Evolutionary conservation across 2,797 vertebrate genomes (phyloP).

Genomic region (Alca torda): DNA sequence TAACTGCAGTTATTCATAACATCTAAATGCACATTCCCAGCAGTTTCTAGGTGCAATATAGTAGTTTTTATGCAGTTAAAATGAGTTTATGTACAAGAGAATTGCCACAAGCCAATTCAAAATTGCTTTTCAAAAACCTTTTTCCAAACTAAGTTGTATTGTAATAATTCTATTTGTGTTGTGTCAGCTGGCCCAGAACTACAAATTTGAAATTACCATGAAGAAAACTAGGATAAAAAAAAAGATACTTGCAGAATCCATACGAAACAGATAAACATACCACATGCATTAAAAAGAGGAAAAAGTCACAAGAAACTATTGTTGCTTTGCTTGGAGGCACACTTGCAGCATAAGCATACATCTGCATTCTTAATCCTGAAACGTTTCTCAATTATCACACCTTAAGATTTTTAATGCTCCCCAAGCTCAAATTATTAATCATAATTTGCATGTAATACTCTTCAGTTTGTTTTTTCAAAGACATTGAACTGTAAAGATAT

Average conservation of each 20-base stretch:
- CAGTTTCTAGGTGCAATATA: constrained; percentile 69
- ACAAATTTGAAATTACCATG: constrained; percentile 40
- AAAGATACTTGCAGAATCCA: neutral
- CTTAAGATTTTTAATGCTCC: neutral
- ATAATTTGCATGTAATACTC: neutral
- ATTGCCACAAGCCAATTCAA: constrained; percentile 69
- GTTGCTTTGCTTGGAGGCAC: constrained; percentile 8
- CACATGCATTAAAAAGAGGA: constrained; percentile 20
- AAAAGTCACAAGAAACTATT: constrained; percentile 26
- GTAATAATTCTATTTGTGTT: constrained; percentile 52
- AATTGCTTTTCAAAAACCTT: constrained; percentile 49
- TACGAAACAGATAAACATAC: constrained; percentile 42
- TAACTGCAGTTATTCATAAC: constrained; percentile 77
- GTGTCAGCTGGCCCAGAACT: constrained; percentile 50
- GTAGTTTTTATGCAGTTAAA: constrained; percentile 72
- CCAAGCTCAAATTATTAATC: neutral
- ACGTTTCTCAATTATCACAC: neutral
- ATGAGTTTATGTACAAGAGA: constrained; percentile 72
- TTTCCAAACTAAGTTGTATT: constrained; percentile 45
- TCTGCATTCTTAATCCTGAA: neutral
- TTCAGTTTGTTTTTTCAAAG: neutral
- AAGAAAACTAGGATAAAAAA: constrained; percentile 37
- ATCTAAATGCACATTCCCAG: constrained; percentile 70
- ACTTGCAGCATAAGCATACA: neutral
- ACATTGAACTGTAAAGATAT: neutral